phyloP scores from a whole-genome alignment of 2,797 vertebrate species.

The Gymnopithys bicolor region DNA sequence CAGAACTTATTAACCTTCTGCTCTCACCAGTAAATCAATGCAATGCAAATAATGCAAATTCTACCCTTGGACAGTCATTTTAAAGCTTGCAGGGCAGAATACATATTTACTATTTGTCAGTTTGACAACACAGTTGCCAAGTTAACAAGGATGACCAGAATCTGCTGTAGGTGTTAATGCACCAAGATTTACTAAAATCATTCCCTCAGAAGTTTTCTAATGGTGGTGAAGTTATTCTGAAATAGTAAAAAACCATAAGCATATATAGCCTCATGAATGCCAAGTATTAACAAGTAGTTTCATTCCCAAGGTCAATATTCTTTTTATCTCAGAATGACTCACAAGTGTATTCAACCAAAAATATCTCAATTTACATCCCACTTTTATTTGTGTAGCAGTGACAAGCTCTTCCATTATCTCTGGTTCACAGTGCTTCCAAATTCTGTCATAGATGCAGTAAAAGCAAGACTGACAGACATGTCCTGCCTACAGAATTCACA shows the following conservation, averaged over 20 bases:
- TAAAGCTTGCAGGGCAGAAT: neutral
- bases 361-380: conserved; percentile 30
- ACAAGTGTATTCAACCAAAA: conserved; percentile 28
- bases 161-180: neutral
- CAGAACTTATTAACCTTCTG: neutral
- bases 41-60: neutral
- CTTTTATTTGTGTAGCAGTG: neutral
- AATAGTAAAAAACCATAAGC: neutral
- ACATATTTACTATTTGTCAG: neutral
- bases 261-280: neutral
- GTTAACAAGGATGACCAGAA: neutral
- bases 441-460: neutral
- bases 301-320: neutral
- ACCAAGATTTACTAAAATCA: neutral
- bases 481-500: neutral
- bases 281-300: neutral
- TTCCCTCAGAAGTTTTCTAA: neutral
- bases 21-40: neutral
- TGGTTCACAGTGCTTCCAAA: conserved; percentile 10
- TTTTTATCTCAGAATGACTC: conserved; percentile 20
- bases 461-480: neutral
- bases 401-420: conserved; percentile 52
- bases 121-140: neutral
- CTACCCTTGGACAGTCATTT: neutral
- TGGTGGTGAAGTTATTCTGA: neutral